Percentiles rank a stretch among this genome's conserved stretches.
Evolutionary conservation across 2,888 invertebrate species (phyloP).

Genomic region (Elysia crispata): DNA sequence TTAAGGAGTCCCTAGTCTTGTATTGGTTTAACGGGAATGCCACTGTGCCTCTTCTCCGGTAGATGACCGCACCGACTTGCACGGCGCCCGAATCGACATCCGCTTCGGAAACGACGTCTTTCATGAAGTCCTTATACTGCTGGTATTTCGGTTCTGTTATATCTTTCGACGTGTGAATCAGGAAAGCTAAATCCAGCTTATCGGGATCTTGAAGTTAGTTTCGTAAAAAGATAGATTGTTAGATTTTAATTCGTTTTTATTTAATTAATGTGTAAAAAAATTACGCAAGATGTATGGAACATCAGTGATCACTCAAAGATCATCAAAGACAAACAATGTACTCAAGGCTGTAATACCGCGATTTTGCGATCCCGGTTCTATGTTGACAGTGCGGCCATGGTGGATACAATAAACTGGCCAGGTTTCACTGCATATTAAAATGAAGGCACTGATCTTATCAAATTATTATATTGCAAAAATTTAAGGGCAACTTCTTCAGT

Average conservation of each 20-base stretch:
- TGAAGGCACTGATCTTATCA: too few species aligned
- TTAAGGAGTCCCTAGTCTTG: slow-evolving; percentile 55
- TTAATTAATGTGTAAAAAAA: too few species aligned
- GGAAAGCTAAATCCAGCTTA: not conserved
- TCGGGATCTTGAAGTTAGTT: not conserved
- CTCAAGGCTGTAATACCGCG: not conserved
- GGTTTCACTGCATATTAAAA: too few species aligned
- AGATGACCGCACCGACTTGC: slow-evolving; percentile 65
- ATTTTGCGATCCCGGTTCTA: too few species aligned
- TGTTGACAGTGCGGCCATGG: too few species aligned
- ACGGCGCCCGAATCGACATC: slow-evolving; percentile 56
- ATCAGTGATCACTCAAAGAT: too few species aligned
- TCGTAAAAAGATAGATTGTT: not conserved
- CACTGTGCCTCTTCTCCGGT: slow-evolving; percentile 33
- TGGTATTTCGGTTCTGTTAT: not conserved
- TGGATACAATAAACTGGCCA: too few species aligned
- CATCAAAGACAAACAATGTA: too few species aligned
- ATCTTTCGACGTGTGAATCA: not conserved
- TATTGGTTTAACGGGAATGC: slow-evolving; percentile 62
- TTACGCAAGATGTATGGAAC: too few species aligned
- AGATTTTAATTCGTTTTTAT: too few species aligned
- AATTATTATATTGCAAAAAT: too few species aligned
- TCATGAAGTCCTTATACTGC: slow-evolving; percentile 55
- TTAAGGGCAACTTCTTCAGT: too few species aligned
- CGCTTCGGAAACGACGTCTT: slow-evolving; percentile 54